Evolutionary conservation across 2,113 vertebrate species (phyloP).

Genomic region (Gadus macrocephalus): DNA sequence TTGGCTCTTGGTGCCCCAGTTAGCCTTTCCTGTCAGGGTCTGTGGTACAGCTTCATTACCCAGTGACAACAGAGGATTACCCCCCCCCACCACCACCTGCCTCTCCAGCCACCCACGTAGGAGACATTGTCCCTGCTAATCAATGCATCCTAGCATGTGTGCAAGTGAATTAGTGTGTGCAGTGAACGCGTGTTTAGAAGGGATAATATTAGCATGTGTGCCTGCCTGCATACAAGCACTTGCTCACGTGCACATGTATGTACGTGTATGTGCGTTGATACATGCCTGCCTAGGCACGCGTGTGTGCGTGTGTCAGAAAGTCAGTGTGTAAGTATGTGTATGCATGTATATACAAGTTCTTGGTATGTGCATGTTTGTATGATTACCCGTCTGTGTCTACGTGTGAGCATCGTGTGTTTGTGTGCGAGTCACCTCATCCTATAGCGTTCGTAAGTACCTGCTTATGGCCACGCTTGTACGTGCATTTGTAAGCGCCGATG

Average conservation of each 20-base stretch:
- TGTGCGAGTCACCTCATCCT: too few relatives aligned
- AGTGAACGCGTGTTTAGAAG: not conserved
- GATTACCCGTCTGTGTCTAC: too few relatives aligned
- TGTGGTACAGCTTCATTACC: slow-evolving; percentile 56
- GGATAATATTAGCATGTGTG: slow-evolving; percentile 4
- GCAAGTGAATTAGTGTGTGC: too few relatives aligned
- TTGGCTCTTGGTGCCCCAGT: slow-evolving; percentile 29
- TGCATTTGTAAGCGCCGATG: too few relatives aligned
- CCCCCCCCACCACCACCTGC: not conserved
- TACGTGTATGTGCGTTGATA: not conserved
- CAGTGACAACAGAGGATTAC: slow-evolving; percentile 43
- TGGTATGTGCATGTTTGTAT: too few relatives aligned
- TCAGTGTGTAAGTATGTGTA: too few relatives aligned
- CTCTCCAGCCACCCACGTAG: slow-evolving; percentile 48
- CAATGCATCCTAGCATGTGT: not conserved
- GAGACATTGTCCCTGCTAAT: slow-evolving; percentile 35
- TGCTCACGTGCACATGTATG: not conserved
- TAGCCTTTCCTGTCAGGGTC: slow-evolving; percentile 36
- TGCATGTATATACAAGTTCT: too few relatives aligned
- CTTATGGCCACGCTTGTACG: too few relatives aligned
- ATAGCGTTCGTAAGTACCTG: too few relatives aligned
- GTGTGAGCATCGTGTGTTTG: too few relatives aligned
- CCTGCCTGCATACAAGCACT: not conserved
- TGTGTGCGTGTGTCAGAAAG: not conserved
- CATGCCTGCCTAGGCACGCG: not conserved